Conservation (phyloP, 2,888 invertebrate genomes). For the Sarcophaga caerulescens region DNA sequence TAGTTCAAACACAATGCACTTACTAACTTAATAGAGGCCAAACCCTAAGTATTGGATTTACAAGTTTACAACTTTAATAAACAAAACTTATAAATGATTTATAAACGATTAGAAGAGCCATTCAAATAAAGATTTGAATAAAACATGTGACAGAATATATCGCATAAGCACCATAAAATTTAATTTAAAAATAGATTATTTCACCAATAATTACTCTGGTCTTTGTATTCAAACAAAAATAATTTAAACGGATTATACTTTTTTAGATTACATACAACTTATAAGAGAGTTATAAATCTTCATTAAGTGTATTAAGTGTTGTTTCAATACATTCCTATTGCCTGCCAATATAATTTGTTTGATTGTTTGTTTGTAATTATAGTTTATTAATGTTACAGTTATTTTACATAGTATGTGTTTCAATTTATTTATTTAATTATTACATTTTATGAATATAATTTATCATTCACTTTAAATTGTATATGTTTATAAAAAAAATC, state of each 20-base stretch:
- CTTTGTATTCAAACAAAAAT: neutral
- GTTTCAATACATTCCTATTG: too few species aligned
- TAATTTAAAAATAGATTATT: neutral
- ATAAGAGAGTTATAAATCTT: neutral
- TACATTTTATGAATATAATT: constrained; percentile 54
- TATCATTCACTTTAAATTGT: constrained; percentile 58
- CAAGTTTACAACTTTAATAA: too few species aligned
- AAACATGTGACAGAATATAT: neutral
- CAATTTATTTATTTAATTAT: constrained; percentile 61
- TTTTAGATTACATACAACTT: neutral
- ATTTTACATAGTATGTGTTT: constrained; percentile 52
- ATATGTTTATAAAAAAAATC: constrained; percentile 71
- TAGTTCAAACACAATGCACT: too few species aligned
- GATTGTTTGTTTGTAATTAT: constrained; percentile 12
- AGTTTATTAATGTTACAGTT: constrained; percentile 54
- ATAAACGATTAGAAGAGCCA: neutral
- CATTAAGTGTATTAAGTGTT: too few species aligned
- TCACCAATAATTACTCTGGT: neutral
- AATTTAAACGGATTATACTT: neutral
- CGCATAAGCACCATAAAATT: neutral
- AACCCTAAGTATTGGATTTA: too few species aligned
- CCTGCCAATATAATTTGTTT: too few species aligned
- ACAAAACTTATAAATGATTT: too few species aligned
- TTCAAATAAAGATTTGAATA: neutral
- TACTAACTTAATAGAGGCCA: too few species aligned